A percentile compares a stretch with the other conserved stretches of the same genome.
These are phyloP conservation scores for Calyptommatus sinebrachiatus DNA, from an alignment of 2,113 vertebrate species.

Conservation along the genomic window DNA sequence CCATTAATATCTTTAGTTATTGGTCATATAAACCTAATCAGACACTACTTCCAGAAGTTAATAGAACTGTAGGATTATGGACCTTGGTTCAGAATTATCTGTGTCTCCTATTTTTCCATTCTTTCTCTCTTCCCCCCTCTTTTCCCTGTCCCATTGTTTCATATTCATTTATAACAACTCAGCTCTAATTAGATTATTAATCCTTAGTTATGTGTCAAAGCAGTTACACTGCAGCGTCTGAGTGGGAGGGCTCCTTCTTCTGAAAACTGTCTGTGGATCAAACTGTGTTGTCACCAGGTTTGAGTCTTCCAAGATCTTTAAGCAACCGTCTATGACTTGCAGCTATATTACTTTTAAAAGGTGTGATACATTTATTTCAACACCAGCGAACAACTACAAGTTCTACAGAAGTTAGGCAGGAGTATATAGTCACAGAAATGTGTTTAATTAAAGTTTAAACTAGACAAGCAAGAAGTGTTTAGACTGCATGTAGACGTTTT, in stretches of 20 bases:
- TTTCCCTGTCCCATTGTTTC: not conserved
- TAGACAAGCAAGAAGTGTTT: slow-evolving; percentile 55
- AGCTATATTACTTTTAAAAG: slow-evolving; percentile 22
- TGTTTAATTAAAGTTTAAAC: slow-evolving; percentile 57
- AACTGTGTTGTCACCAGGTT: slow-evolving; percentile 29
- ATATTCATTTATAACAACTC: not conserved
- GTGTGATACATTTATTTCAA: slow-evolving; percentile 51
- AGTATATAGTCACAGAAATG: slow-evolving; percentile 41
- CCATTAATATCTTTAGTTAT: not conserved
- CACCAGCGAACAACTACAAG: slow-evolving; percentile 34
- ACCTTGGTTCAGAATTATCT: not conserved
- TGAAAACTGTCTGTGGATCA: not conserved
- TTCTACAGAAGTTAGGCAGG: slow-evolving; percentile 40
- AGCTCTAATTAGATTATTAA: slow-evolving; percentile 15
- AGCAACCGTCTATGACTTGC: slow-evolving; percentile 24
- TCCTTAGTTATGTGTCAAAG: slow-evolving; percentile 7
- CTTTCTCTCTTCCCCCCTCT: not conserved
- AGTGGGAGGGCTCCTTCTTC: not conserved
- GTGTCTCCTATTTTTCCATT: not conserved
- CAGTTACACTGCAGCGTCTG: not conserved
- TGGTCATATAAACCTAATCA: not conserved
- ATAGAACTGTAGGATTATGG: accelerated
- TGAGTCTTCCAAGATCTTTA: slow-evolving; percentile 24
- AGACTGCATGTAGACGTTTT: slow-evolving; percentile 43
- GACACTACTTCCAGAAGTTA: not conserved